phyloP scores from a whole-genome alignment of 1,140 invertebrate species.

The Leguminivora glycinivorella region DNA sequence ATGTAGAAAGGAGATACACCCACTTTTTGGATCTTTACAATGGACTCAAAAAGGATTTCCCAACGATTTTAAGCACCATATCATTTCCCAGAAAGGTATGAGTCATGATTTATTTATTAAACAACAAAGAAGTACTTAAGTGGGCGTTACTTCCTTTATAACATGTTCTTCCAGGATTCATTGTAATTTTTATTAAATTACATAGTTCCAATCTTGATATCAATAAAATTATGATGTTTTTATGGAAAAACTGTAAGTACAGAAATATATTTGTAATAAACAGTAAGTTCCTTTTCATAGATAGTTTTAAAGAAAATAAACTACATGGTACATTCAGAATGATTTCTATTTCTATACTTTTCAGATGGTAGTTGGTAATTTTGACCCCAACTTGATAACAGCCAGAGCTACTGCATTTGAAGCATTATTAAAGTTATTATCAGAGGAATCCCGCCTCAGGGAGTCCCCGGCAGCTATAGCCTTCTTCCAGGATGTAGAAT shows the following conservation, averaged over 20 bases:
- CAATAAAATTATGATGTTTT: background rate
- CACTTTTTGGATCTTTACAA: conserved; percentile 86
- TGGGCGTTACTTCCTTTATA: conserved; percentile 18
- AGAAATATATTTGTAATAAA: too few species aligned
- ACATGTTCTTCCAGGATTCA: background rate
- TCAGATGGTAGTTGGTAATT: conserved; percentile 86
- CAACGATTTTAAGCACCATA: conserved; percentile 79
- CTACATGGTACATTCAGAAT: background rate
- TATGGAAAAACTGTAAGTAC: too few species aligned
- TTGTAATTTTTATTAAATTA: background rate
- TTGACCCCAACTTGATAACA: conserved; percentile 85
- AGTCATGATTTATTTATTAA: conserved; percentile 22
- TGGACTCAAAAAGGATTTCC: conserved; percentile 81
- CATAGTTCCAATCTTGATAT: background rate
- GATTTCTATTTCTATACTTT: conserved; percentile 39
- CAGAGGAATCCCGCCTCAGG: conserved; percentile 80
- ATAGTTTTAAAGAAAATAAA: too few species aligned
- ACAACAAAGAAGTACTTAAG: conserved; percentile 1
- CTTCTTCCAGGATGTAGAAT: conserved; percentile 85
- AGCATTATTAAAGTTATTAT: conserved; percentile 81
- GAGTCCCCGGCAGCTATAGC: conserved; percentile 81
- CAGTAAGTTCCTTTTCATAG: too few species aligned
- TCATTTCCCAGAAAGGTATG: conserved; percentile 86
- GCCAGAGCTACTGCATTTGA: conserved; percentile 86
- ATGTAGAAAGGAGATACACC: conserved; percentile 86